Evolutionary conservation across 2,113 vertebrate species (phyloP), one percentile per base, ranked within the genome.

Genomic region (Calidris pugnax): DNA sequence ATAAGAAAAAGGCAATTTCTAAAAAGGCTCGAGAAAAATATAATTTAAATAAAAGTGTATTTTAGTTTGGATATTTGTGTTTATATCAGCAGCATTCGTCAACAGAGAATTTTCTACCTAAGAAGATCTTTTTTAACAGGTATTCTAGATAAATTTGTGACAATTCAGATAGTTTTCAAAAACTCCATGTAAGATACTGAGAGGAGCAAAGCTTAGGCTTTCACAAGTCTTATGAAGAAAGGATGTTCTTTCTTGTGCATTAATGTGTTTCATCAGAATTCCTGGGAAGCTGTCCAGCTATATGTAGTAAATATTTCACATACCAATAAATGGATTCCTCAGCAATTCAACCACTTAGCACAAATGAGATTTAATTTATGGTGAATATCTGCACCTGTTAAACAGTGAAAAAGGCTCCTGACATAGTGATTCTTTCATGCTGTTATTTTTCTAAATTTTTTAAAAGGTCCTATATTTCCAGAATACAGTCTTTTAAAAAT

Each of bases 331-430:
- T 73, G 71, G 79, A 90, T 93, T 95, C 88, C 85, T 90, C 75
- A 80, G 71, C 75, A 93, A 86, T 91, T 83, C 75, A 91, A 80
- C 77, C 63, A 74, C 72, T 93, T 82, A 85, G 83, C 88, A 94
- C 79, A 94, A 90, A 87, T 84, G 41, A 83, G 50, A 68, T 56
- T 78, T 74, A 92, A 94, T 92, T 95, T 84, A 75, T 75, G 39
- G 57, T 81, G 76, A 79, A 78, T 90, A 92, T 92, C 90, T 94
- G 72, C 88, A 97, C 80, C 85, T 95, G 85, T 86, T 93, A 86
- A 96, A 78, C 28, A 81, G 88, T 51, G 57, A 59, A 88, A 90
- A 26, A 77, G 80, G 47, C 35, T 78, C n/a, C 55, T 77, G 51
- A 47, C 73, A 35, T 45, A 83, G 27, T 56, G 33, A 20, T 72